Base-by-base conservation (phyloP, 2,797 vertebrate genomes). In the Graptemys geographica region DNA sequence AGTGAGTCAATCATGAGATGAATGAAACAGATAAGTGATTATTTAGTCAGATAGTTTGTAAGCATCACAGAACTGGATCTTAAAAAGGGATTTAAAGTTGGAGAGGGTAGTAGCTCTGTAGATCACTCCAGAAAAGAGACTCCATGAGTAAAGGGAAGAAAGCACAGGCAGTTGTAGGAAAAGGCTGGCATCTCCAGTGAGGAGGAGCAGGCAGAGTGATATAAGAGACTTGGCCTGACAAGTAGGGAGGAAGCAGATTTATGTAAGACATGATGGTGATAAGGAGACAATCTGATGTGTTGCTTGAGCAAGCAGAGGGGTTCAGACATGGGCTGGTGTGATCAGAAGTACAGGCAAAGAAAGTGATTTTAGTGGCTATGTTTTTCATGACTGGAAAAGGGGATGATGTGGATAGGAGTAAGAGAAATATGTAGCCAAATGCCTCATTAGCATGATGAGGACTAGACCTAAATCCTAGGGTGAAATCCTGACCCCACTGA, bases 21-120 rank as follows among this genome's bases (percentile, higher is more conserved):
- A 90, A 91, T 84, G 3, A 95, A 84, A 83, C 0, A 86, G 55
- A 81, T 94, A 93, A 94, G 59, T 13, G 81, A 87, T 95, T 81
- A 94, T 55, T 90, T 65, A 56, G 57, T 57, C 65, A 82, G 44
- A 81, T 94, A 87, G 33, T 80, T 90, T 79, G 65, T 25, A 95
- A 92, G 79, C 59, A 82, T 89, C 86, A 84, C 19, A 94, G 81
- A 86, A 90, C 19, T 31, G 27, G 81, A 93, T 85, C 89, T 78
- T 88, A 69, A 49, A 62, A 44, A 56, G 91, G 81, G 37, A 51
- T 92, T 93, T 92, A 88, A 86, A 93, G 47, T 25, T 55, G 57
- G 28, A 87, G 11, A 90, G 8, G 37, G 41, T 65, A 83, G 85
- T 81, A 59, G 76, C 79, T 95, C 94, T 93, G 79, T 88, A 79